A percentile compares a stretch with the other conserved stretches of the same genome.
Evolutionary conservation across 2,888 invertebrate genomes (phyloP).

Genomic region (Biston betularia): DNA sequence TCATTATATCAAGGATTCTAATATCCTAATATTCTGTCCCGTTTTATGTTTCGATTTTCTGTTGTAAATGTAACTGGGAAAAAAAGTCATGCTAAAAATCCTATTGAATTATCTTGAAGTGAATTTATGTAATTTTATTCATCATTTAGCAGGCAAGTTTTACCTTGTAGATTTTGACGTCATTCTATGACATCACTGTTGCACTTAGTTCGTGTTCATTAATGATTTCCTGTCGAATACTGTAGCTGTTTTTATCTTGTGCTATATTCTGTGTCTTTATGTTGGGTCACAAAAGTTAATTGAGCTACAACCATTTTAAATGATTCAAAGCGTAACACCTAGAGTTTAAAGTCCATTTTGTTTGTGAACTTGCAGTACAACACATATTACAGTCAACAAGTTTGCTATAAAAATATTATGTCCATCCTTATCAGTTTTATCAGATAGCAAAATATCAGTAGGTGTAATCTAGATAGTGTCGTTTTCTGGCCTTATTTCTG

Average conservation of each 20-base stretch:
- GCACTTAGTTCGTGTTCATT: constrained; percentile 10
- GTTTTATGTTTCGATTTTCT: background rate
- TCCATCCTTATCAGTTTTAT: constrained; percentile 50
- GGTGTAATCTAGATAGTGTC: constrained; percentile 40
- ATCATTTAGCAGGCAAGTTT: background rate
- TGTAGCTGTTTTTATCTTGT: background rate
- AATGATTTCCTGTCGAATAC: constrained; percentile 13
- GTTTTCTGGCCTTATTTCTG: constrained; percentile 53
- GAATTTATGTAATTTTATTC: constrained; percentile 1
- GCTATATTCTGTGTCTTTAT: background rate
- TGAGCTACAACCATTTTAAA: too few species aligned
- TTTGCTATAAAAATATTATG: constrained; percentile 28
- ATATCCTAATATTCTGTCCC: too few species aligned
- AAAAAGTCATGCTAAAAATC: too few species aligned
- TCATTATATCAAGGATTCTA: too few species aligned
- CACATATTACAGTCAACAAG: background rate
- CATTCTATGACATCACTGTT: constrained; percentile 7
- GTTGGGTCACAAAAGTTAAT: background rate
- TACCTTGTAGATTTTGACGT: constrained; percentile 6
- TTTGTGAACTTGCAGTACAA: background rate
- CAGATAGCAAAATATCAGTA: constrained; percentile 47
- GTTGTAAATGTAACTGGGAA: background rate
- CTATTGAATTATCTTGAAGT: background rate
- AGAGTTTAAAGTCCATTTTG: background rate
- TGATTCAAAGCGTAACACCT: background rate